Base-by-base conservation (phyloP, 2,113 vertebrate species). In the Nyctereutes procyonoides region DNA sequence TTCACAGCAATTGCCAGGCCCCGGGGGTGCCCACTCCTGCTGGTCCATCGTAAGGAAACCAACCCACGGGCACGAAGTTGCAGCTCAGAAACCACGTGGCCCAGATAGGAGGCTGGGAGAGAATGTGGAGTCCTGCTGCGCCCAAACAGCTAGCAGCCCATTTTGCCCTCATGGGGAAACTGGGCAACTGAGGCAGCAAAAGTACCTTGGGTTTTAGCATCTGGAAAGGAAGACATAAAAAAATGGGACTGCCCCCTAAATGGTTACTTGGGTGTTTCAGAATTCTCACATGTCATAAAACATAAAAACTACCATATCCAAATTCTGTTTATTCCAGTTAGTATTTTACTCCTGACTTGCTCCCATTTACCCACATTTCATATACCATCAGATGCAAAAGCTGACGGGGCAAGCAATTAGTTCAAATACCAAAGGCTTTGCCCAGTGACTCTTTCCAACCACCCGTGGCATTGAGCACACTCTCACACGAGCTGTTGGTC, bases 21-120 rank as follows among this genome's bases (percentile, higher is more conserved):
- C 24, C 0, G 0, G 2, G 24, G 17, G 22, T 1, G 14, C 9
- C 65, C 22, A 6, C 62, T n/a, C 20, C 80, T 6, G 0, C 22
- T 35, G 65, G 56, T 10, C 8, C 8, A 16, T 20, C 53, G 11
- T 1, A 2, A 65, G n/a, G 22, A 53, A 53, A 38, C 16, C 38
- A 13, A n/a, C 43, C 55, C 35, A 38, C 4, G 10, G 17, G 88
- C 15, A n/a, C 5, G 24, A 51, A 48, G 38, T 5, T 0, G 1
- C 2, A 8, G 32, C 38, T n/a, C 0, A 2, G 32, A 92, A 32
- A 71, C 16, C 89, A 38, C 38, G 1, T 0, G 11, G 65, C 58
- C 24, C 28, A 8, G n/a, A 53, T 19, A 2, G 0, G 10, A 38
- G 38, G n/a, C 22, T 5, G 22, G 32, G 6, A 2, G 28, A 24